Base-by-base conservation (phyloP, 2,888 invertebrate genomes). In the Leptodirus hochenwartii region DNA sequence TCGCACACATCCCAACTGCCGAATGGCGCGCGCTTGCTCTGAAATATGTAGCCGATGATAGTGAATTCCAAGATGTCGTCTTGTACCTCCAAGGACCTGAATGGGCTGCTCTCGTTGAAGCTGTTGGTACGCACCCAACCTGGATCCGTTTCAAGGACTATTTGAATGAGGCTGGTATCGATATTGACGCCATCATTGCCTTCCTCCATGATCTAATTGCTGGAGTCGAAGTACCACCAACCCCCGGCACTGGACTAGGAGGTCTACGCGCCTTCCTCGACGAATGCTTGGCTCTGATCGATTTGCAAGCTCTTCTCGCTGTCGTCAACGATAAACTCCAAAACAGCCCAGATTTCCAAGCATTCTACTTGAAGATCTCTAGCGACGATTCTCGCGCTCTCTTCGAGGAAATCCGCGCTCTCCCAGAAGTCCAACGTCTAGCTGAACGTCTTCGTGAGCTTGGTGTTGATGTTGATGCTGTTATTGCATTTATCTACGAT, bases 11-110 rank as follows among this genome's bases (percentile, higher is more conserved):
- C 24, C 46, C 47, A 2, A 20, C 37, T 17, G 41, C 41, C 5
- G 37, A 42, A 15, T 35, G 46, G 13, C 35, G 36, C 25, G 41
- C 31, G 9, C 39, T 47, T 11, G 37, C 38, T 12, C 32, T 39
- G 6, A 35, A 38, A n/a, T 41, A 47, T 32, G 15, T 38, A 3
- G 33, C 34, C 5, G 41, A 25, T 29, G 45, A 46, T 29, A 35
- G 35, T 5, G 44, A 44, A 38, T 36, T 45, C 16, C 35, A 39
- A 17, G 29, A 33, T 20, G 40, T 41, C 17, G 33, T 47, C 2
- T 22, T 14, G 2, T 47, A 45, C 34, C 32, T 47, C 16, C 42
- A 45, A 41, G 39, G 44, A 22, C 20, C 29, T 4, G 44, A 44
- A 34, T 47, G 44, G 39, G 38, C 37, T 13, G 30, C 27, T 6